Percentiles rank a stretch among this genome's conserved stretches.
Evolutionary conservation across 1,140 invertebrate genomes (phyloP).

Genomic region (Eriocheir sinensis): DNA sequence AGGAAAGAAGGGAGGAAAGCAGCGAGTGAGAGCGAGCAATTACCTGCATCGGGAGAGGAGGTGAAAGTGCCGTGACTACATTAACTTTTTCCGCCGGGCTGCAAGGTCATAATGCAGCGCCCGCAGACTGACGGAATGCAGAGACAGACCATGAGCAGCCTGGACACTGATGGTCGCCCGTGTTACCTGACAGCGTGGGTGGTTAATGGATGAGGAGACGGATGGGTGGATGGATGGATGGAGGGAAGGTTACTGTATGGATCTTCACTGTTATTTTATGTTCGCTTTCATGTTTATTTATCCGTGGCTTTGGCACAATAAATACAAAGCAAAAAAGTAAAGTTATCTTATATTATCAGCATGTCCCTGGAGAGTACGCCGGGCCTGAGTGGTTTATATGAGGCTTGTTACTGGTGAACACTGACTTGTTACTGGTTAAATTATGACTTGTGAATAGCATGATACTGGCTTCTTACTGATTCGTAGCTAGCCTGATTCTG

Average conservation of each 20-base stretch:
- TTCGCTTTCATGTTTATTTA: slow-evolving; percentile 33
- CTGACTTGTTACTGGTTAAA: no score
- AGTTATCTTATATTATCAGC: no score
- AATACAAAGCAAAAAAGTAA: slow-evolving; percentile 33
- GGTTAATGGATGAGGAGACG: not conserved
- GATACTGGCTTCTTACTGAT: no score
- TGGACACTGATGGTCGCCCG: not conserved
- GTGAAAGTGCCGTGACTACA: not conserved
- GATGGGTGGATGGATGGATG: not conserved
- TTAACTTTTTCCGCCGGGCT: not conserved
- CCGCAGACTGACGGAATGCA: not conserved
- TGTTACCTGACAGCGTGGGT: no score
- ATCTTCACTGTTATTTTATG: not conserved
- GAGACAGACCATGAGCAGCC: not conserved
- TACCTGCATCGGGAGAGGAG: not conserved
- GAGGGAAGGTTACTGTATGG: not conserved
- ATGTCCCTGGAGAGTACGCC: no score
- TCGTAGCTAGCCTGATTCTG: no score
- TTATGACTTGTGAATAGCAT: no score
- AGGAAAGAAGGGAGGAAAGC: not conserved
- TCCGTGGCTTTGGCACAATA: slow-evolving; percentile 40
- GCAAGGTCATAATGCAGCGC: not conserved
- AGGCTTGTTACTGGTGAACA: no score
- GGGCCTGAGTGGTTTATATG: no score
- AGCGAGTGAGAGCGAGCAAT: not conserved